These are phyloP conservation scores for Leptinotarsa peninsularis DNA, from an alignment of 2,888 invertebrate genomes.

Conservation along the genomic window DNA sequence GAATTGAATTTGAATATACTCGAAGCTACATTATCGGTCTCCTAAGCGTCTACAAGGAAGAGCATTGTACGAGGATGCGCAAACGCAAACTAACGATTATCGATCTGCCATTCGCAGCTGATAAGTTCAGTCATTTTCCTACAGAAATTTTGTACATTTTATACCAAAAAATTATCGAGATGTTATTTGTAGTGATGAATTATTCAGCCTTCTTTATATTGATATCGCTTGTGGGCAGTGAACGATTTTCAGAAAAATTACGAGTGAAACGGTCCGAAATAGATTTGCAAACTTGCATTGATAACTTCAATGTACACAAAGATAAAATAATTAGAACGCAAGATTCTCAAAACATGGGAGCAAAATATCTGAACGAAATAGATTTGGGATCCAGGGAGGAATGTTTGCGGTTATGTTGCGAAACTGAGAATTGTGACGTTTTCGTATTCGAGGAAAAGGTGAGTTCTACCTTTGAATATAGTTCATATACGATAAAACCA, in stretches of 20 bases:
- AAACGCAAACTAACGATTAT: slow-evolving; percentile 8
- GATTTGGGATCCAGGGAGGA: slow-evolving; percentile 85
- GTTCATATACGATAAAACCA: too few relatives aligned
- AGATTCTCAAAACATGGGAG: slow-evolving; percentile 89
- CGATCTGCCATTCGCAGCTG: slow-evolving; percentile 27
- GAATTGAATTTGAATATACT: not conserved
- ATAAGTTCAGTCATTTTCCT: slow-evolving; percentile 33
- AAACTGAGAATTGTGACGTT: slow-evolving; percentile 88
- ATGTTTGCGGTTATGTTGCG: slow-evolving; percentile 88
- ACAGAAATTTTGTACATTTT: slow-evolving; percentile 39
- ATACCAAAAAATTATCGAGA: slow-evolving; percentile 34
- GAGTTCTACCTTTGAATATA: slow-evolving; percentile 43
- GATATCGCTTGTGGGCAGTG: slow-evolving; percentile 37
- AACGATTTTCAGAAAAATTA: slow-evolving; percentile 21
- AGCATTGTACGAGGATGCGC: not conserved
- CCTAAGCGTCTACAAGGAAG: not conserved
- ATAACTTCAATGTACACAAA: slow-evolving; percentile 85
- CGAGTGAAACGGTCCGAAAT: slow-evolving; percentile 65
- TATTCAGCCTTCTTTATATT: slow-evolving; percentile 20
- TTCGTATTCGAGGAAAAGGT: slow-evolving; percentile 95
- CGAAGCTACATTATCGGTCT: not conserved
- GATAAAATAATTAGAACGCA: slow-evolving; percentile 92
- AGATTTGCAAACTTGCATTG: slow-evolving; percentile 76
- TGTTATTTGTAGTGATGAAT: slow-evolving; percentile 23
- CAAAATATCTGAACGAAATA: slow-evolving; percentile 87